Conservation (phyloP, 1,140 invertebrate genomes). For the Oryctes rhinoceros region DNA sequence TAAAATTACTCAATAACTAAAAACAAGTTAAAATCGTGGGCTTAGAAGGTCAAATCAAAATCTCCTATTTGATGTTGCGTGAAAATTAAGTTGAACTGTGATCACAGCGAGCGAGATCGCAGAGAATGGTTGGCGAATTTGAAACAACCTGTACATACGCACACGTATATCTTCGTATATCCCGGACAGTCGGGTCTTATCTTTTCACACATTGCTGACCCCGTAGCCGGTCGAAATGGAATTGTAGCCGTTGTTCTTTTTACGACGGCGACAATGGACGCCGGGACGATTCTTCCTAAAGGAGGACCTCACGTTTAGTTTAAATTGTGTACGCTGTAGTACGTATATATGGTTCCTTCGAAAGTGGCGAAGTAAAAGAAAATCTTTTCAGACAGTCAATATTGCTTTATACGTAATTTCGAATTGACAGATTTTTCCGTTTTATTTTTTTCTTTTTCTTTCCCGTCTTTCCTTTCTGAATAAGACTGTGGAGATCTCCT, state of each 20-base stretch:
- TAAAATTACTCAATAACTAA: no score
- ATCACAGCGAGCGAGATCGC: no score
- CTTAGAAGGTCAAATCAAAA: no score
- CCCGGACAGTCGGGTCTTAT: not conserved
- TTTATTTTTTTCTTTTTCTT: not conserved
- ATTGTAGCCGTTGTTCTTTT: constrained; percentile 32
- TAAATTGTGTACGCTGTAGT: not conserved
- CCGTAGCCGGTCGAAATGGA: constrained; percentile 10
- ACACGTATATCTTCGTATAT: not conserved
- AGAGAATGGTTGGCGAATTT: no score
- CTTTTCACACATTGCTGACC: constrained; percentile 32
- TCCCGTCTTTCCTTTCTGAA: not conserved
- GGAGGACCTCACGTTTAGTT: not conserved
- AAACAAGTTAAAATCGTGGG: no score
- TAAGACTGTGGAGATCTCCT: no score
- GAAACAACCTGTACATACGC: no score
- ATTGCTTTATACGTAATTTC: constrained; percentile 1
- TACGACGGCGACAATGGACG: constrained; percentile 14
- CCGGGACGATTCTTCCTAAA: not conserved
- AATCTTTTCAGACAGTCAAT: not conserved
- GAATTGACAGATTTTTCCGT: not conserved
- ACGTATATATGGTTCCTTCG: not conserved
- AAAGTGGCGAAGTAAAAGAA: constrained; percentile 16
- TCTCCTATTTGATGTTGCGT: no score
- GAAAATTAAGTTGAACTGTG: no score